Percentiles rank a stretch among this genome's conserved stretches.
Conservation (phyloP, 35 echinoderm and acorn worm species). For the Chiridota heheva region DNA sequence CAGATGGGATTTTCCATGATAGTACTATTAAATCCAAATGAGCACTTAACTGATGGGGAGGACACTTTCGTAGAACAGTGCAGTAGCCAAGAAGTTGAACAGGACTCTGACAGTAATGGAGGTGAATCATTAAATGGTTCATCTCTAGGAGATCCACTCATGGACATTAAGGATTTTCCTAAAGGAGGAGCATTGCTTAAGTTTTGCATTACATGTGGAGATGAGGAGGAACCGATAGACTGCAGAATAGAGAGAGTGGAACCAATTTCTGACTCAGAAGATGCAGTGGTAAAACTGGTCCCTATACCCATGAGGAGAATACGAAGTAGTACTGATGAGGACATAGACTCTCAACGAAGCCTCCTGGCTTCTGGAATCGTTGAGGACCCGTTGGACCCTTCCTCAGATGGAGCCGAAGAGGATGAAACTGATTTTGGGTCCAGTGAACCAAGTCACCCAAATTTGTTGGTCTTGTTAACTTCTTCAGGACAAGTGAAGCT, state of each 20-base stretch:
- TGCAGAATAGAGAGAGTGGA: slow-evolving; percentile 1
- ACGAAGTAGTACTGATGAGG: slow-evolving; percentile 31
- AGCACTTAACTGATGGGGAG: no score
- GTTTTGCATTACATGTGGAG: background rate
- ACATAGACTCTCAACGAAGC: slow-evolving; percentile 26
- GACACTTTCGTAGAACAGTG: no score
- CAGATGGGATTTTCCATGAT: no score
- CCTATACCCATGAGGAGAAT: slow-evolving; percentile 7
- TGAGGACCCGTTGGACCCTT: slow-evolving; percentile 39
- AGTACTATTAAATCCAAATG: no score
- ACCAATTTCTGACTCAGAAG: background rate
- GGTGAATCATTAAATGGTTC: no score
- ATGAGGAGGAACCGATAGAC: background rate
- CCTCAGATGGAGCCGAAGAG: slow-evolving; percentile 37
- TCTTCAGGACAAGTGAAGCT: slow-evolving; percentile 19
- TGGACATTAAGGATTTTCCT: no score
- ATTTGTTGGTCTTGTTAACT: slow-evolving; percentile 8
- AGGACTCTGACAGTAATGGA: no score
- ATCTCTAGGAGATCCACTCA: no score
- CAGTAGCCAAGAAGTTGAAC: no score
- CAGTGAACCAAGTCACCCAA: background rate
- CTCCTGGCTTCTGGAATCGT: slow-evolving; percentile 32
- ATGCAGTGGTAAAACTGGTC: slow-evolving; percentile 24
- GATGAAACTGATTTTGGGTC: slow-evolving; percentile 44
- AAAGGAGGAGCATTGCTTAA: slow-evolving; percentile 20